Evolutionary conservation across 2,888 invertebrate genomes (phyloP).

Genomic region (Holacanthella duospinosa): DNA sequence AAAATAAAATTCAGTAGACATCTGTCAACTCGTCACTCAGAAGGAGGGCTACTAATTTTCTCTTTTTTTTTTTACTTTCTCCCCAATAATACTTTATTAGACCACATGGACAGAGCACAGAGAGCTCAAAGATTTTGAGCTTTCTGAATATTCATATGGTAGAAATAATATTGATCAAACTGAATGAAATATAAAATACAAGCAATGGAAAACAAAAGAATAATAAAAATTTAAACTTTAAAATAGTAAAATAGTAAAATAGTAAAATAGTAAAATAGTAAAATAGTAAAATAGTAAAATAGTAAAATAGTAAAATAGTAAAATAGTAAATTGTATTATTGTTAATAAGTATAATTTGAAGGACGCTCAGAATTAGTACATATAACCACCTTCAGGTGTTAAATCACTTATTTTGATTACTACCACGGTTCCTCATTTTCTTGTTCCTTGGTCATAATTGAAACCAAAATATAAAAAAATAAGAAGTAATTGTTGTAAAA

Average conservation of each 20-base stretch:
- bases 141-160: slow-evolving; percentile 1
- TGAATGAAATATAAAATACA: no score
- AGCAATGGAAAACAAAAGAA: no score
- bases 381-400: not conserved
- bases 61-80: not conserved
- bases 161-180: not conserved
- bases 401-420: not conserved
- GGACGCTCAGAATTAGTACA: not conserved
- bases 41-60: not conserved
- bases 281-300: no score
- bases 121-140: no score
- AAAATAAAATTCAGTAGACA: not conserved
- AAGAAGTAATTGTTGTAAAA: not conserved
- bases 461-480: not conserved
- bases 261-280: no score
- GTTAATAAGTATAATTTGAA: not conserved
- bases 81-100: not conserved
- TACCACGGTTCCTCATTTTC: not conserved
- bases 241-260: no score
- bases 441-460: not conserved
- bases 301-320: no score
- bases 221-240: not conserved
- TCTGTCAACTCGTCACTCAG: slow-evolving; percentile 2
- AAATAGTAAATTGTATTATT: not conserved
- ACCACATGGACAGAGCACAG: not conserved